These are phyloP conservation scores for Lagopus muta DNA, from an alignment of 2,113 vertebrate genomes.

Conservation along the genomic window DNA sequence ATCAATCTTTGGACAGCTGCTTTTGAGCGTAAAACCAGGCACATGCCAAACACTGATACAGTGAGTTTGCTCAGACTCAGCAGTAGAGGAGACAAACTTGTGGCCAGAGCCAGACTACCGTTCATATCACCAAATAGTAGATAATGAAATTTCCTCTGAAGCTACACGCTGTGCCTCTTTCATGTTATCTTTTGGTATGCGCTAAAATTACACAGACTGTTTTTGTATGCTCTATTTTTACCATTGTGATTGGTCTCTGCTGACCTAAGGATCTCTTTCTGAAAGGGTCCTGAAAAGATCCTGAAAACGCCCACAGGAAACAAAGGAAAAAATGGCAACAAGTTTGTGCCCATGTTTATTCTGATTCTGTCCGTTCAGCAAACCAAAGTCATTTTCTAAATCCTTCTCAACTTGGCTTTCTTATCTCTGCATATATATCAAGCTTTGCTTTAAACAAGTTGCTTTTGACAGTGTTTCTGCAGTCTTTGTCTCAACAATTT, in stretches of 20 bases:
- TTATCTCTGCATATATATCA: neutral
- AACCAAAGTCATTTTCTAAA: slow-evolving; percentile 18
- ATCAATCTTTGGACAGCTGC: neutral
- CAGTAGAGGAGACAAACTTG: neutral
- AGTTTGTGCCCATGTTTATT: neutral
- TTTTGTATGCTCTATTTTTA: neutral
- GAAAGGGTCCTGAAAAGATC: neutral
- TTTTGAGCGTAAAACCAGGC: neutral
- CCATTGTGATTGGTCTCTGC: neutral
- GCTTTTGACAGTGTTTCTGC: slow-evolving; percentile 26
- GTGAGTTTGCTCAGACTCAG: neutral
- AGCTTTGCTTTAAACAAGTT: slow-evolving; percentile 14
- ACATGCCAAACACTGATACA: neutral
- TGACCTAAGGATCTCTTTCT: slow-evolving; percentile 22
- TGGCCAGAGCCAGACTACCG: neutral
- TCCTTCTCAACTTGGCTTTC: neutral
- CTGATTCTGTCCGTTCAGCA: slow-evolving; percentile 49
- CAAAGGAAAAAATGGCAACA: neutral
- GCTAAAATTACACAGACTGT: neutral
- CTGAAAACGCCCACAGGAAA: neutral
- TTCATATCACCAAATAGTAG: neutral
- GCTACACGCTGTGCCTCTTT: rapidly evolving
- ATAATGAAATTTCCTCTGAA: neutral
- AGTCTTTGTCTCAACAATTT: slow-evolving; percentile 58
- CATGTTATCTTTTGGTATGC: neutral